phyloP scores from a whole-genome alignment of 2,888 invertebrate species.

The Hofmannophila pseudospretella region DNA sequence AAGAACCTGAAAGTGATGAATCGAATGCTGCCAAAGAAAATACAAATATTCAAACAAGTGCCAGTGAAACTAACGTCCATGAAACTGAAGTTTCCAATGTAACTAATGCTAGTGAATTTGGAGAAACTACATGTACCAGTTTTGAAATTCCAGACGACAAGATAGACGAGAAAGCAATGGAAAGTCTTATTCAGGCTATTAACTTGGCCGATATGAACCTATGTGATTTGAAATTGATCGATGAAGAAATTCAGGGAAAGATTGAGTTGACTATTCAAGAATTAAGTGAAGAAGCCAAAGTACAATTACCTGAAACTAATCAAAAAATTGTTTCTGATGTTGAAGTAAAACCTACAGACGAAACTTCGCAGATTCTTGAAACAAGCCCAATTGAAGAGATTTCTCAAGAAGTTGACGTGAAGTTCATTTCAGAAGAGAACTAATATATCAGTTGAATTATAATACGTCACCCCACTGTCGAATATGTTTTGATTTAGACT shows the following conservation, averaged over 20 bases:
- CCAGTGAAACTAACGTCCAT: slow-evolving; percentile 19
- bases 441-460: background rate
- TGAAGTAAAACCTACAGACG: slow-evolving; percentile 13
- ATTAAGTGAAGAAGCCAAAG: slow-evolving; percentile 3
- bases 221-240: slow-evolving; percentile 43
- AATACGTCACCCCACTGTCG: too few species aligned
- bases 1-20: slow-evolving; percentile 12
- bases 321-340: too few species aligned
- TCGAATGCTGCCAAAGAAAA: slow-evolving; percentile 8
- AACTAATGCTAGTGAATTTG: slow-evolving; percentile 3
- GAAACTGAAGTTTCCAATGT: slow-evolving; percentile 20
- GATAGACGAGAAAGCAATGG: slow-evolving; percentile 48
- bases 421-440: slow-evolving; percentile 11
- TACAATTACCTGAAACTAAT: slow-evolving; percentile 9
- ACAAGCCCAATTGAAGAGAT: slow-evolving; percentile 28
- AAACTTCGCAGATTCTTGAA: slow-evolving; percentile 15
- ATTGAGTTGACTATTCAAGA: slow-evolving; percentile 2
- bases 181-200: slow-evolving; percentile 55
- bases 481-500: too few species aligned
- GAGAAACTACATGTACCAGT: slow-evolving; percentile 1
- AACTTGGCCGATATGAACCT: slow-evolving; percentile 52
- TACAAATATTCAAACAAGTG: slow-evolving; percentile 14
- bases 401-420: slow-evolving; percentile 34
- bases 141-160: slow-evolving; percentile 27
- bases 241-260: slow-evolving; percentile 21